Evolutionary conservation across 1,140 invertebrate genomes (phyloP).

Genomic region (Tigriopus japonicus): DNA sequence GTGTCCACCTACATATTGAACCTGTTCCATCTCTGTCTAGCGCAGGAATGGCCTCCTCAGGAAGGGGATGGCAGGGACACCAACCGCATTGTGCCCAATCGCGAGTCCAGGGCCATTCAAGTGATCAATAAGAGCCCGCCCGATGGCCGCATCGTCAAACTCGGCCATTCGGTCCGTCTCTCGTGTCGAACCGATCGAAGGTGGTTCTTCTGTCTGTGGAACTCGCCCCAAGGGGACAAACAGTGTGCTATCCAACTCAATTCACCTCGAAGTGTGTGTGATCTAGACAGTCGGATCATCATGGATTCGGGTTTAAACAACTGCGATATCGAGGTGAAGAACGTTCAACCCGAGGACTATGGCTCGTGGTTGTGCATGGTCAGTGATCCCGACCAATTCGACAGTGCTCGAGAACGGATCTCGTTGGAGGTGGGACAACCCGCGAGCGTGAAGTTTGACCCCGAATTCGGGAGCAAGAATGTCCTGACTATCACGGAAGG

Average conservation of each 20-base stretch:
- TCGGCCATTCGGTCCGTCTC: background rate
- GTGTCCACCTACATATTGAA: too few species aligned
- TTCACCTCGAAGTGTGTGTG: background rate
- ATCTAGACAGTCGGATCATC: background rate
- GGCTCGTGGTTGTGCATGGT: constrained; percentile 9
- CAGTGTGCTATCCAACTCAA: constrained; percentile 13
- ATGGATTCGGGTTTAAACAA: background rate
- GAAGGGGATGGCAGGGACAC: too few species aligned
- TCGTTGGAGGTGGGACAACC: background rate
- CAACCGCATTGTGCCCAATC: too few species aligned
- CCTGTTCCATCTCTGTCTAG: too few species aligned
- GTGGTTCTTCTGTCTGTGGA: constrained; percentile 14
- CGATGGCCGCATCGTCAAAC: constrained; percentile 7
- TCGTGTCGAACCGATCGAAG: constrained; percentile 4
- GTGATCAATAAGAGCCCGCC: background rate
- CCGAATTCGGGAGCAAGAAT: background rate
- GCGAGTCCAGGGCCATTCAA: background rate
- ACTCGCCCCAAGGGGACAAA: constrained; percentile 5
- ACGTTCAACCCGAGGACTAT: background rate
- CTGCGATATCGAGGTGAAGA: constrained; percentile 1
- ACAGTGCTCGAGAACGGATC: background rate
- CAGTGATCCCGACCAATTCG: background rate
- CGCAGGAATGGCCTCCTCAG: too few species aligned
- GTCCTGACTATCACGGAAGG: constrained; percentile 1
- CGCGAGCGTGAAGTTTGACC: constrained; percentile 1